phyloP scores from a whole-genome alignment of 2,888 invertebrate genomes.

The Creontiades dilutus region DNA sequence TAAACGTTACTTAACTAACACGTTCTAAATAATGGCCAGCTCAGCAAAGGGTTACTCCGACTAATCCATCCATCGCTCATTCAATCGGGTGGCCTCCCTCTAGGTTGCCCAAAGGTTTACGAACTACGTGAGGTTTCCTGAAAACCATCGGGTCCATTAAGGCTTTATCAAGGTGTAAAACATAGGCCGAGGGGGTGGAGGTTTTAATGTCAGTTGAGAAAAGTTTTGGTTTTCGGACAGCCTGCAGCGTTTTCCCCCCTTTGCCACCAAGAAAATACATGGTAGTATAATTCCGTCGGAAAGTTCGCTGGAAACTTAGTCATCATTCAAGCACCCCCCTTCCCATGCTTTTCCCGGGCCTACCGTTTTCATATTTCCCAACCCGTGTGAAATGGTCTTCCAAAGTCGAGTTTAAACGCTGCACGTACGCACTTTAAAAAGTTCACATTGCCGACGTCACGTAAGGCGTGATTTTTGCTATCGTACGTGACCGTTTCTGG shows the following conservation, averaged over 20 bases:
- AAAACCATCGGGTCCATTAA: background rate
- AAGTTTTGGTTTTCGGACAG: slow-evolving; percentile 5
- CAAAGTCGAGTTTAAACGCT: slow-evolving; percentile 24
- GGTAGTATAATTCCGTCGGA: slow-evolving; percentile 37
- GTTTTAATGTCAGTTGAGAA: slow-evolving; percentile 28
- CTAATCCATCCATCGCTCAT: background rate
- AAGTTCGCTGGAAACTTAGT: slow-evolving; percentile 12
- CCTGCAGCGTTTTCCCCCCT: slow-evolving; percentile 16
- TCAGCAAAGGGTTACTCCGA: background rate
- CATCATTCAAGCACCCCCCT: slow-evolving; percentile 8
- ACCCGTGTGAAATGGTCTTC: background rate
- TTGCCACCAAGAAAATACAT: slow-evolving; percentile 7
- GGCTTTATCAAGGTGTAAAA: background rate
- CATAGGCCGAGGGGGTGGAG: background rate
- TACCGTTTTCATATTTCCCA: background rate
- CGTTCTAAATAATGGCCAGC: slow-evolving; percentile 1
- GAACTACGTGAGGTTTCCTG: slow-evolving; percentile 38
- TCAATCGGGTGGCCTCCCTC: background rate
- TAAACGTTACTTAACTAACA: slow-evolving; percentile 4
- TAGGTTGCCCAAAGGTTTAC: background rate
- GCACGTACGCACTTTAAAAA: slow-evolving; percentile 24
- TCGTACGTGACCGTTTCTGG: background rate
- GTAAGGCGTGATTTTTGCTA: background rate
- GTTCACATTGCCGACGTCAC: background rate
- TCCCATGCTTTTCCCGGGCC: background rate